Evolutionary conservation across 2,888 invertebrate genomes (phyloP).

Genomic region (Erpobdella octoculata): DNA sequence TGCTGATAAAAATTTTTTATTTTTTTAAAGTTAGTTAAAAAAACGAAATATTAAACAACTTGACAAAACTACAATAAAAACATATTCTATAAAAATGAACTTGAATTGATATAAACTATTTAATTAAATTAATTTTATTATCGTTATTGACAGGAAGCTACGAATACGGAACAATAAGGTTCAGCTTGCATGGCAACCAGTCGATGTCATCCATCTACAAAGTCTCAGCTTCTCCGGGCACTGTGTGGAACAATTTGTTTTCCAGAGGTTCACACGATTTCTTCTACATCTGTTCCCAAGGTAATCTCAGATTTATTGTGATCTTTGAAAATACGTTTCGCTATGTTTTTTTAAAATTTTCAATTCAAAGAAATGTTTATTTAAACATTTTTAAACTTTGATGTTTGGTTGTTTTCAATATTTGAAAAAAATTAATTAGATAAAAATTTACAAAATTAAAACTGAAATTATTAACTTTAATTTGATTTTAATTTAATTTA

Average conservation of each 20-base stretch:
- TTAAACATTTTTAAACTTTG: neutral
- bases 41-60: too few relatives aligned
- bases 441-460: neutral
- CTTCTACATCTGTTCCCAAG: conserved; percentile 3
- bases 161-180: neutral
- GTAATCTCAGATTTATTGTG: neutral
- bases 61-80: too few relatives aligned
- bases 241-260: neutral
- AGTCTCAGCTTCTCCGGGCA: neutral
- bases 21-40: too few relatives aligned
- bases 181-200: neutral
- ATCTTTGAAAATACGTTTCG: neutral
- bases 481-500: neutral
- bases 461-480: neutral
- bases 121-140: too few relatives aligned
- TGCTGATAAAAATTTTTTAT: too few relatives aligned
- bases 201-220: neutral
- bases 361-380: neutral
- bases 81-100: too few relatives aligned
- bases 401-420: too few relatives aligned
- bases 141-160: too few relatives aligned
- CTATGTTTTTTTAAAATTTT: neutral
- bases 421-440: too few relatives aligned
- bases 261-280: conserved; percentile 9
- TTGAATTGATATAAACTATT: too few relatives aligned